These are phyloP conservation scores for Drosophila virilis DNA, from an alignment of 1,140 invertebrate species.

Conservation along the genomic window DNA sequence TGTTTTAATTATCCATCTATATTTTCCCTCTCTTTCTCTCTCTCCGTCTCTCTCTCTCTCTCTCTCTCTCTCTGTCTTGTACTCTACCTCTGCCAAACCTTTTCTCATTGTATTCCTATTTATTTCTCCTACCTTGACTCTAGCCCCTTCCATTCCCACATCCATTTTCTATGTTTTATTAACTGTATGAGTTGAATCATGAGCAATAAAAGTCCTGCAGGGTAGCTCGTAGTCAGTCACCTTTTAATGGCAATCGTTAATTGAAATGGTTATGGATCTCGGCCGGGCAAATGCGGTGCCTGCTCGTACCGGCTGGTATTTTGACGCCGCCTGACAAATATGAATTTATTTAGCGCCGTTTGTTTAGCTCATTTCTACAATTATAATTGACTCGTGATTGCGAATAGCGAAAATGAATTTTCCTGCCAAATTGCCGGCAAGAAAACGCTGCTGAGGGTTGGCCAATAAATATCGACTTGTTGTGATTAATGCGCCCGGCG, in stretches of 20 bases:
- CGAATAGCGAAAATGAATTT: slow-evolving; percentile 17
- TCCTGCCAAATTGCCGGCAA: slow-evolving; percentile 17
- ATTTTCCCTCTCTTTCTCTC: no score
- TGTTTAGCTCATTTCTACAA: slow-evolving; percentile 53
- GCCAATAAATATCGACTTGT: slow-evolving; percentile 71
- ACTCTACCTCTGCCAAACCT: no score
- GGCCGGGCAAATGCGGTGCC: neutral
- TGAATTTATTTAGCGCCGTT: slow-evolving; percentile 53
- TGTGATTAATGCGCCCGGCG: slow-evolving; percentile 64
- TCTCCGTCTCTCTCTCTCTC: no score
- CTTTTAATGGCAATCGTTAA: slow-evolving; percentile 18
- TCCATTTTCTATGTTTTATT: no score
- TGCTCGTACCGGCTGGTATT: slow-evolving; percentile 62
- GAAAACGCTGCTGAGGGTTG: neutral
- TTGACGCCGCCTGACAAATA: slow-evolving; percentile 63
- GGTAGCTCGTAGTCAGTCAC: slow-evolving; percentile 1
- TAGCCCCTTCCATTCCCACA: no score
- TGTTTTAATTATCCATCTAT: no score
- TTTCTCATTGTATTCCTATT: no score
- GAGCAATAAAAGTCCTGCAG: neutral
- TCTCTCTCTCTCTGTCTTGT: no score
- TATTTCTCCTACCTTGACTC: no score
- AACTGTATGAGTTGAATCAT: no score
- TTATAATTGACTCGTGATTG: slow-evolving; percentile 71
- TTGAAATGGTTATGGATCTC: slow-evolving; percentile 41